phyloP scores from a whole-genome alignment of 2,888 invertebrate species.

The Troilus luridus region DNA sequence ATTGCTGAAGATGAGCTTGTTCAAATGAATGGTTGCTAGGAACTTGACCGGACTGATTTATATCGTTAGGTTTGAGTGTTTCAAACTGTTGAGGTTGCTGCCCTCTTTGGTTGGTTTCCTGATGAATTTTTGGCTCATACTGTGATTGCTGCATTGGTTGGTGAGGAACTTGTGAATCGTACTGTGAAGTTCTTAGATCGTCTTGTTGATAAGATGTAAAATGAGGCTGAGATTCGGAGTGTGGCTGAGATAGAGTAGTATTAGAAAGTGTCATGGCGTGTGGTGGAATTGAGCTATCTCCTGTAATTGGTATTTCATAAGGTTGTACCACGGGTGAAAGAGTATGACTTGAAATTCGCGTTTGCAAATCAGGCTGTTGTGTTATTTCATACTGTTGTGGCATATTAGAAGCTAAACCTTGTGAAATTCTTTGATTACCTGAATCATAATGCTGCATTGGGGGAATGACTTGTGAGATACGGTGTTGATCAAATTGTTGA shows the following conservation, averaged over 20 bases:
- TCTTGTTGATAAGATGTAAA: constrained; percentile 45
- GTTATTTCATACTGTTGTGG: neutral
- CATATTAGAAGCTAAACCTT: constrained; percentile 28
- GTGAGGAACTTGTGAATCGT: constrained; percentile 64
- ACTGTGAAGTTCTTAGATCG: constrained; percentile 66
- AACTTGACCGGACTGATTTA: constrained; percentile 52
- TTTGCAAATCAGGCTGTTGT: neutral
- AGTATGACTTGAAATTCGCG: neutral
- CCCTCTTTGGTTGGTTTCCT: neutral
- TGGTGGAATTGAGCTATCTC: neutral
- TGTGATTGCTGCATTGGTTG: constrained; percentile 63
- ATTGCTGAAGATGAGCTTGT: constrained; percentile 51
- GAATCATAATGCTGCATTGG: constrained; percentile 51
- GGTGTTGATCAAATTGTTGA: constrained; percentile 35
- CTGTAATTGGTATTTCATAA: constrained; percentile 7
- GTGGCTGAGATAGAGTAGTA: neutral
- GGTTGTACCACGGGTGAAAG: constrained; percentile 13
- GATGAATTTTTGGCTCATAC: constrained; percentile 67
- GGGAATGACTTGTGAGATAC: neutral
- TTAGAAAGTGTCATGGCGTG: neutral
- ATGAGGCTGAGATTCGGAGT: constrained; percentile 16
- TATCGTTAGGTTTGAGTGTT: constrained; percentile 68
- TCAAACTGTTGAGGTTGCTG: constrained; percentile 67
- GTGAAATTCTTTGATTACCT: constrained; percentile 51
- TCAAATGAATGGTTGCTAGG: constrained; percentile 43